A percentile compares a stretch with the other conserved stretches of the same genome.
These are phyloP conservation scores for Scelioninae gen. 2 DNA, from an alignment of 2,888 invertebrate genomes.

Conservation along the genomic window DNA sequence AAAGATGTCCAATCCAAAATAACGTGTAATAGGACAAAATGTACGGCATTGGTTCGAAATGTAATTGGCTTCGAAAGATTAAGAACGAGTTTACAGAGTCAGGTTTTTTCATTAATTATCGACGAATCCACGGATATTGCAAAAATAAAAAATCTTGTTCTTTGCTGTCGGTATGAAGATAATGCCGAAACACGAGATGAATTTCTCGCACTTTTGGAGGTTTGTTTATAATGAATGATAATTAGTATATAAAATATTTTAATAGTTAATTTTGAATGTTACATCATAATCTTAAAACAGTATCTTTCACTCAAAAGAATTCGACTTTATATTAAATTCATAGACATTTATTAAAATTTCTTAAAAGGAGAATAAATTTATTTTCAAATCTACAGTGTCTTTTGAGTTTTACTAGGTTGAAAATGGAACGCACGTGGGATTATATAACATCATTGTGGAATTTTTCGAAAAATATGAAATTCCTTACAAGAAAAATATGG, in stretches of 20 bases:
- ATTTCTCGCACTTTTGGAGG: constrained; percentile 36
- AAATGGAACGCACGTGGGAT: constrained; percentile 20
- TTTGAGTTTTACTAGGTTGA: no score
- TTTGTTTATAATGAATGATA: neutral
- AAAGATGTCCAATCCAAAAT: constrained; percentile 16
- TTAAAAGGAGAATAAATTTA: no score
- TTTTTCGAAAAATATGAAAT: constrained; percentile 23
- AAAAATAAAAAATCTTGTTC: constrained; percentile 14
- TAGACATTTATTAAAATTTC: no score
- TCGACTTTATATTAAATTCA: no score
- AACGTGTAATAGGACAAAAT: constrained; percentile 27
- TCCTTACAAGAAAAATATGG: constrained; percentile 59
- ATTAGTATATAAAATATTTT: neutral
- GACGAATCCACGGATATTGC: constrained; percentile 35
- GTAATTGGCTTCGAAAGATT: constrained; percentile 25
- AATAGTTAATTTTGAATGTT: no score
- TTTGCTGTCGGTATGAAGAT: constrained; percentile 18
- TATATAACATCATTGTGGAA: constrained; percentile 19
- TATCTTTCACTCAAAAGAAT: no score
- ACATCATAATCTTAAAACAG: no score
- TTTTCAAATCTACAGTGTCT: no score
- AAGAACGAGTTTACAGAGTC: neutral
- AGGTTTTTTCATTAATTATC: constrained; percentile 30
- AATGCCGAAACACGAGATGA: constrained; percentile 13
- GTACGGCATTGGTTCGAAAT: constrained; percentile 28